A percentile compares a stretch with the other conserved stretches of the same genome.
Conservation (phyloP, 2,797 vertebrate species). For the Moxostoma hubbsi region DNA sequence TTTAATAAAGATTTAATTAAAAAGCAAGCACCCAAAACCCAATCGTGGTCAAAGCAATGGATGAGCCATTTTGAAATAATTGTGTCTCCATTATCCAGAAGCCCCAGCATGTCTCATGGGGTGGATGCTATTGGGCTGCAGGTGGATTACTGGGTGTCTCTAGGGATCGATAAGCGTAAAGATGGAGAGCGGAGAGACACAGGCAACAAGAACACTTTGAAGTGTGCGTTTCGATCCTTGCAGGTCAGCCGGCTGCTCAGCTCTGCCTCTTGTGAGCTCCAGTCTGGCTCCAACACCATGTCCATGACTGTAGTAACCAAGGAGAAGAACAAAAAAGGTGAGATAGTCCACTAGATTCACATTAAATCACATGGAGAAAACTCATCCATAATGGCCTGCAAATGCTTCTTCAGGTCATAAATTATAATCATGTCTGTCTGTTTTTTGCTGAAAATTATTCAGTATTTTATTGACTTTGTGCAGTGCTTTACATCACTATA, state of each 20-base stretch:
- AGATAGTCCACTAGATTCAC: conserved; percentile 1
- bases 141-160: conserved; percentile 87
- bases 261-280: conserved; percentile 65
- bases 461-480: background rate
- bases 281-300: conserved; percentile 79
- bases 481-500: background rate
- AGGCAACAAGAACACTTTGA: conserved; percentile 84
- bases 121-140: conserved; percentile 86
- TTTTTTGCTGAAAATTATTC: background rate
- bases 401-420: background rate
- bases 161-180: conserved; percentile 77
- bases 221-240: conserved; percentile 85
- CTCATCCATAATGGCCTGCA: background rate
- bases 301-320: conserved; percentile 89
- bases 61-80: too few relatives aligned
- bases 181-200: conserved; percentile 83
- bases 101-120: conserved; percentile 72
- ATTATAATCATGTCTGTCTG: background rate
- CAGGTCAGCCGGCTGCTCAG: conserved; percentile 84
- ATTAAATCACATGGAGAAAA: background rate
- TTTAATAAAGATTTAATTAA: too few relatives aligned
- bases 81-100: conserved; percentile 58
- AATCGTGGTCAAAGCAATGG: background rate
- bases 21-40: background rate
- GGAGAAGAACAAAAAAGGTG: conserved; percentile 90